Base-by-base conservation (phyloP, 2,113 vertebrate genomes). In the Myrmecophaga tridactyla region DNA sequence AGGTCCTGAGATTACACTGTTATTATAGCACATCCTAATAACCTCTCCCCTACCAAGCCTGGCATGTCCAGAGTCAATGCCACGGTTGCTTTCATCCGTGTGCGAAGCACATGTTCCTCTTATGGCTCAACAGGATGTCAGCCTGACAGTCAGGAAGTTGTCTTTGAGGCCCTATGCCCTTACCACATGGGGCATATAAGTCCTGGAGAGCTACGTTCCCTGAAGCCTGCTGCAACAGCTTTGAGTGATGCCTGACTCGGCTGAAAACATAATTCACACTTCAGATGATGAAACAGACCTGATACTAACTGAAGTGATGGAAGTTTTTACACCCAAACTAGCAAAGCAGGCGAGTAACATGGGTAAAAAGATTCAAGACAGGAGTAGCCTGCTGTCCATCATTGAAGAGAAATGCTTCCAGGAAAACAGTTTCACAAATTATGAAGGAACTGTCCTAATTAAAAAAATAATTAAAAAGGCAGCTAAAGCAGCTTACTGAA, bases 241-340 rank as follows among this genome's bases (percentile, higher is more conserved):
- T 13, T 34, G 31, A 58, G 31, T 5, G 12, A 27, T 31, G n/a
- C 34, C 90, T 36, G 56, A 11, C 36, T 43, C 4, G 34, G 73
- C 69, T n/a, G 3, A 21, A 70, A 18, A n/a, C 17, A n/a, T 41
- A 75, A 39, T 70, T 77, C 84, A 75, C 10, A 77, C 63, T 20
- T 76, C 3, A 73, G 92, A 91, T 92, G 89, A 31, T 21, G 36
- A 86, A 78, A 89, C 25, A 76, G 83, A 86, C 58, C 39, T 91
- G 48, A 89, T 21, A 70, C 34, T 39, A 95, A 94, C 20, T 58
- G 41, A 92, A 93, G 20, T 67, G 63, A 93, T 10, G 85, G 13
- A 78, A 63, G 75, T 48, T 95, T 90, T 95, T 82, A 92, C 51
- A 56, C 23, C 25, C 76, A 92, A 96, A 92, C 34, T 34, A 84